Conservation (phyloP, 2,113 vertebrate species). For the Charina bottae region DNA sequence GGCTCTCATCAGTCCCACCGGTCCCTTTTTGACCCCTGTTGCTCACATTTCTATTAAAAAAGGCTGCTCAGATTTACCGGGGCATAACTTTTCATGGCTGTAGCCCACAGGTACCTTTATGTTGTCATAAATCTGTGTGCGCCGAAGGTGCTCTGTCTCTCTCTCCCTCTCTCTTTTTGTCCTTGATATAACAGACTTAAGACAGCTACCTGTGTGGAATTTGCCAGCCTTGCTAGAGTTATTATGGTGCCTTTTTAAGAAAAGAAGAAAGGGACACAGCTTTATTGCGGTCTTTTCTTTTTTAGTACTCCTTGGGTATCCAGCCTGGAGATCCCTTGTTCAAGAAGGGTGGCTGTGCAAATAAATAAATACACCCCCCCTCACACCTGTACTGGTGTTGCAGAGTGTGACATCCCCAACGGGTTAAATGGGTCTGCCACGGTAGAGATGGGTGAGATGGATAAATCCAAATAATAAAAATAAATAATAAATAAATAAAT, state of each 20-base stretch:
- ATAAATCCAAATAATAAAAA: too few species aligned
- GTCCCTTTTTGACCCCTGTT: not conserved
- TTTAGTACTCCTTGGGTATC: not conserved
- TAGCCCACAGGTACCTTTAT: not conserved
- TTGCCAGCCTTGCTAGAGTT: not conserved
- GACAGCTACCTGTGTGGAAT: too few species aligned
- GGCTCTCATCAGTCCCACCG: too few species aligned
- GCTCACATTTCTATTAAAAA: not conserved
- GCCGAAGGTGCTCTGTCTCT: not conserved
- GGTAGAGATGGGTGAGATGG: too few species aligned
- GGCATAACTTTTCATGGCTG: not conserved
- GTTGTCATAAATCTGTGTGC: not conserved
- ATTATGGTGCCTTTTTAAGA: not conserved
- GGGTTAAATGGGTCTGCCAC: constrained; percentile 36
- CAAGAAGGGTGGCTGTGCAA: not conserved
- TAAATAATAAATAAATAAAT: constrained; percentile 46
- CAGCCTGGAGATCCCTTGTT: not conserved
- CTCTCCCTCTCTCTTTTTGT: not conserved
- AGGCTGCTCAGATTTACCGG: not conserved
- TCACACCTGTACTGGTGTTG: not conserved
- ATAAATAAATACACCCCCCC: not conserved
- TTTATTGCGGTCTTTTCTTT: not conserved
- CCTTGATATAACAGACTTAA: not conserved
- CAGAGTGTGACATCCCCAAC: not conserved
- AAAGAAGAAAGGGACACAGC: not conserved